phyloP scores from a whole-genome alignment of 2,113 vertebrate species.

The Mystacornis crossleyi region DNA sequence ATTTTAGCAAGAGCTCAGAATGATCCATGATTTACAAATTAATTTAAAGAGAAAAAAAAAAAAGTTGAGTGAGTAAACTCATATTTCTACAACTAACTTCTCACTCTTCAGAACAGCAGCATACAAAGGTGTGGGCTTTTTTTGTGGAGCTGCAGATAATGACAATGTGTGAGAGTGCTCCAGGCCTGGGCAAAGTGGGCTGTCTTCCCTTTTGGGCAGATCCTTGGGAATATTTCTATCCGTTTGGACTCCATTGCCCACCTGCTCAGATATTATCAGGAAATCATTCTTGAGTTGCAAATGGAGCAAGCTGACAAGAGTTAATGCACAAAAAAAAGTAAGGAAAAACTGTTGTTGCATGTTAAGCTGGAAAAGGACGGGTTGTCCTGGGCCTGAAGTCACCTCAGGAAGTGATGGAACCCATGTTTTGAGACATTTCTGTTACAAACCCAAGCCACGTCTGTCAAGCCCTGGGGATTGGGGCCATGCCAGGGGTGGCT shows the following conservation, averaged over 20 bases:
- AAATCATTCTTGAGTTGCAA: not conserved
- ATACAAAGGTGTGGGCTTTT: not conserved
- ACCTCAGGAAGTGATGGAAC: not conserved
- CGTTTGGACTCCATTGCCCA: rapidly evolving
- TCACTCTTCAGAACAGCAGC: not conserved
- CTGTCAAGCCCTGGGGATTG: not conserved
- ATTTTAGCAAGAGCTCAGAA: not conserved
- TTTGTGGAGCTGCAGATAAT: not conserved
- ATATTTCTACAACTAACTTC: not conserved
- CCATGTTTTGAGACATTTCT: not conserved
- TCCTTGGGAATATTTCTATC: not conserved
- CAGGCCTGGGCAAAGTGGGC: not conserved
- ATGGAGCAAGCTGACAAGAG: not conserved
- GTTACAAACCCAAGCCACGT: not conserved
- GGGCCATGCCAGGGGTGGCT: not conserved
- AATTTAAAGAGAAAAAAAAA: not conserved
- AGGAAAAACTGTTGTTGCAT: not conserved
- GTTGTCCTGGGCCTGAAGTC: not conserved
- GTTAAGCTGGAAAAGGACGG: not conserved
- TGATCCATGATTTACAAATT: not conserved
- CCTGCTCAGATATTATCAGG: not conserved
- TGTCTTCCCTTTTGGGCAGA: not conserved
- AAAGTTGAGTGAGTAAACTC: not conserved
- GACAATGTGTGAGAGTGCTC: not conserved
- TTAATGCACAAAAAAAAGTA: not conserved